Base-by-base conservation (phyloP, 1,140 invertebrate genomes). In the Helicorthomorpha holstii region DNA sequence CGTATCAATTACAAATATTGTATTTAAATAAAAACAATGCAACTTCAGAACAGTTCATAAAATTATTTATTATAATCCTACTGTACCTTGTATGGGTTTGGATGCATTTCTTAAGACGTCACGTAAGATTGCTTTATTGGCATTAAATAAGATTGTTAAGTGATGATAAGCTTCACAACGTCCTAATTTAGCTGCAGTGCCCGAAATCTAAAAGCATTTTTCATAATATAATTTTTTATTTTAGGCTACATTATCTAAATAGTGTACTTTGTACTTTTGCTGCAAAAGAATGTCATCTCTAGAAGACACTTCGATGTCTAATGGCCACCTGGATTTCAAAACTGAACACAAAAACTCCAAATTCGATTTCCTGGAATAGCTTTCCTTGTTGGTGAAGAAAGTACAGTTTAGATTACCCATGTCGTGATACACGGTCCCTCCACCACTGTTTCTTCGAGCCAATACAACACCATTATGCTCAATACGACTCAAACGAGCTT, bases 381-480 rank as follows among this genome's bases (percentile, higher is more conserved):
- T 69, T 56, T 81, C 75, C 58, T 77, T 73, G 0, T 79, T 73
- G 2, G 83, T 83, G 57, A 96, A 86, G 66, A 96, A 96, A 0
- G 87, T 83, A 48, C 90, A 72, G 70, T 96, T 97, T 0, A 97
- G 67, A 71, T 94, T 95, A 42, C 91, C 92, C 54, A 74, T 61
- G 68, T 98, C 94, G 67, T 98, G 93, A 67, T 91, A 98, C 21
- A 98, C 91, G 19, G 90, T 84, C 10, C 91, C 92, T 52, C 94
- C 95, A n/a, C 91, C 93, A 67, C 90, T 95, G 61, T 90, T 87
- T 21, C 93, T 73, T 48, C 94, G 73, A 1, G 82, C 93, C 19
- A 96, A 58, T 1, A 74, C 65, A 44, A 93, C 77, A 19, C 75
- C 76, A 23, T 73, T 67, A 27, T 78, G 72, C 45, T 73, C 63